Evolutionary conservation across 2,113 vertebrate species (phyloP).

Genomic region (Mesoclemmys tuberculata): DNA sequence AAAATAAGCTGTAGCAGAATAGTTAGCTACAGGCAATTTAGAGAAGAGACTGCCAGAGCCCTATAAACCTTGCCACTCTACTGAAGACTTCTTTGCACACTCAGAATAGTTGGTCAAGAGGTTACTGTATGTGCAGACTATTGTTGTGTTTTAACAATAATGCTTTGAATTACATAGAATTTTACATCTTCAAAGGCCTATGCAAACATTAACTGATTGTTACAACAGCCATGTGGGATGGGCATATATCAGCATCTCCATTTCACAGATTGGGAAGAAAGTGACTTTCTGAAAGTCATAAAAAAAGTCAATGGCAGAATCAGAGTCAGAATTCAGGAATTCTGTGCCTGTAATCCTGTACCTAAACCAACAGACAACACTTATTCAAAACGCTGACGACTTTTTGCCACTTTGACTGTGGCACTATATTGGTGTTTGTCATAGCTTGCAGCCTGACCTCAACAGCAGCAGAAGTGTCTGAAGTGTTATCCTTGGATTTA

Average conservation of each 20-base stretch:
- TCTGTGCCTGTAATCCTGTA: neutral
- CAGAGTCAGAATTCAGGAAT: neutral
- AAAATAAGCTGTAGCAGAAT: neutral
- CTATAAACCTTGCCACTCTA: neutral
- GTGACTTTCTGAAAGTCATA: too few species aligned
- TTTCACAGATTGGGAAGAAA: neutral
- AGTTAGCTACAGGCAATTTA: neutral
- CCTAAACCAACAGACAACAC: fast-evolving
- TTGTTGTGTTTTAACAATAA: neutral
- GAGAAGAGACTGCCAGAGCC: neutral
- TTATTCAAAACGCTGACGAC: neutral
- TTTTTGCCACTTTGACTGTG: neutral
- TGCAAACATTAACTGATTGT: neutral
- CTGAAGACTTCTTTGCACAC: neutral
- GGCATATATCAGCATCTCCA: neutral
- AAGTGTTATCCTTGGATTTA: fast-evolving
- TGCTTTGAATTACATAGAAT: neutral
- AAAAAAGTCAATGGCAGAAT: neutral
- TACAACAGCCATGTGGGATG: neutral
- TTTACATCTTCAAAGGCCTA: neutral
- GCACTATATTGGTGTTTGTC: neutral
- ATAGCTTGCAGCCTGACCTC: neutral
- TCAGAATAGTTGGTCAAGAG: neutral
- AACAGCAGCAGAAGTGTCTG: neutral
- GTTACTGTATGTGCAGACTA: neutral